Base-by-base conservation (phyloP, 2,797 vertebrate species). In the Xenentodon cancila region DNA sequence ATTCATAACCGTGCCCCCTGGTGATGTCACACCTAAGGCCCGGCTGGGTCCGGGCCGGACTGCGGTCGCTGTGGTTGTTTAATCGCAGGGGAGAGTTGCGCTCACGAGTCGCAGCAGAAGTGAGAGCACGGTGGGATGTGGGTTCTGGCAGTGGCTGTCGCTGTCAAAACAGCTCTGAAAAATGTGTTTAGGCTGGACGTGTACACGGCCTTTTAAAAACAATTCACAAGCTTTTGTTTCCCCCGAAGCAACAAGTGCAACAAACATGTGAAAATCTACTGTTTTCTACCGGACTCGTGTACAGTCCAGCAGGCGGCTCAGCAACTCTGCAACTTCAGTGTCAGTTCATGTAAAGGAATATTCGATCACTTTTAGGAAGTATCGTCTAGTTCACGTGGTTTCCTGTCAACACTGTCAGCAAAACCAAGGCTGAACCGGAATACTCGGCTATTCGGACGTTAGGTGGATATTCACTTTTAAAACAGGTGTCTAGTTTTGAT, bases 31-130 rank as follows among this genome's bases (percentile, higher is more conserved):
- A 83, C 59, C 73, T 77, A 25, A 43, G 27, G 51, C 59, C 59
- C 30, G 0, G 34, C 44, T 64, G 68, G 54, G 25, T 5, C 55
- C 73, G 16, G 50, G 60, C 34, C 1, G 65, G 63, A 65, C 77
- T 65, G 82, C 64, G 82, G 85, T 80, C 56, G 51, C 11, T 42
- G 74, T 30, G 86, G 77, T 61, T 19, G 60, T 70, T 80, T 75
- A 81, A 74, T 79, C 75, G 76, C 53, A 70, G 62, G n/a, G 68
- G 61, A 40, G 56, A 52, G 56, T 53, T 71, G 69, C 42, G 67
- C 75, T 64, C 66, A 57, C 57, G 73, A 46, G 67, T 72, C 55
- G 71, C 56, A 21, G 64, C 40, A 22, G 11, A 1, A 58, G 75
- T 56, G 52, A 72, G 65, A 81, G 51, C 56, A 17, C 2, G 45